These are phyloP conservation scores for Coelopa frigida DNA, from an alignment of 1,140 invertebrate species.

Conservation along the genomic window DNA sequence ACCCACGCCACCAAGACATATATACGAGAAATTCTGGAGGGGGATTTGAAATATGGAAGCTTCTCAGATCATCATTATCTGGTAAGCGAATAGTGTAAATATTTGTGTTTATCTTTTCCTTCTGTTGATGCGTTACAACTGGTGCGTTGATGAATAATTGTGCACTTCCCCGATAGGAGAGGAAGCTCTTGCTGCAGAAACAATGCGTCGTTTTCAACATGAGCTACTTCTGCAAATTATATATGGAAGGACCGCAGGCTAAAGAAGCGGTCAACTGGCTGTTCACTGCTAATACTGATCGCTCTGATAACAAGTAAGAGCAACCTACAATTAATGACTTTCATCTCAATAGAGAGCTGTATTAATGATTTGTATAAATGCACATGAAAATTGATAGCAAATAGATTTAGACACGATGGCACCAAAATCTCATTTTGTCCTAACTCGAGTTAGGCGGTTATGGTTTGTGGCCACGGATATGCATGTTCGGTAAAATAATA, in stretches of 20 bases:
- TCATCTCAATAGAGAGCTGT: too few relatives aligned
- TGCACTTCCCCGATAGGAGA: constrained; percentile 77
- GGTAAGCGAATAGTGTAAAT: constrained; percentile 48
- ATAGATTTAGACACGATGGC: too few relatives aligned
- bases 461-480: too few relatives aligned
- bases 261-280: constrained; percentile 72
- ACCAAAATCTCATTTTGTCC: too few relatives aligned
- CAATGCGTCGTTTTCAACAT: constrained; percentile 77
- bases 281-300: constrained; percentile 66
- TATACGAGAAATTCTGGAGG: constrained; percentile 62
- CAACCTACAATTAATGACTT: too few relatives aligned
- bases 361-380: too few relatives aligned
- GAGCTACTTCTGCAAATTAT: constrained; percentile 83
- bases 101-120: too few relatives aligned
- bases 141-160: too few relatives aligned
- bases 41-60: constrained; percentile 66
- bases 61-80: constrained; percentile 71
- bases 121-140: too few relatives aligned
- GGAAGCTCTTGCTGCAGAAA: constrained; percentile 72
- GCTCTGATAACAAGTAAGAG: constrained; percentile 54
- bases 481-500: too few relatives aligned
- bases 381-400: too few relatives aligned
- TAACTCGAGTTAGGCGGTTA: too few relatives aligned
- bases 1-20: constrained; percentile 53
- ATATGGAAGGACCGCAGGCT: constrained; percentile 72